Conservation (phyloP, 2,113 vertebrate genomes). For the Cebus imitator region DNA sequence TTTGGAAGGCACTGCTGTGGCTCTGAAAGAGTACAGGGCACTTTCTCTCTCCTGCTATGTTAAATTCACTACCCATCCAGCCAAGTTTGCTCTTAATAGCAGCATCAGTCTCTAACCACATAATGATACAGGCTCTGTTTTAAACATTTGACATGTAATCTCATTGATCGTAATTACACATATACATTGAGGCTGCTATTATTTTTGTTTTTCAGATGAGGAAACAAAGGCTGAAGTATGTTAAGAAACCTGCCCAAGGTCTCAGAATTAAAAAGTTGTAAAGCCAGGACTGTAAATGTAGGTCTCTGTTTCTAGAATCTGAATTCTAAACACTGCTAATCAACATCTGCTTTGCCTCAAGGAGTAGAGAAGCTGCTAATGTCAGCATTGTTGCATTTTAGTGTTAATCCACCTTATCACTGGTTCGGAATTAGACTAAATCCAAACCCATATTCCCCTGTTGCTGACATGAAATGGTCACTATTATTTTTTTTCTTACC, state of each 20-base stretch:
- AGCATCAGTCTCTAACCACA: background rate
- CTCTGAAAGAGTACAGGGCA: background rate
- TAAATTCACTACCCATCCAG: background rate
- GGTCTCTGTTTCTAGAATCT: background rate
- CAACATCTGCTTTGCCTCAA: background rate
- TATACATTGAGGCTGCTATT: background rate
- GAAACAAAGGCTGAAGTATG: background rate
- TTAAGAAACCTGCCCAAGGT: background rate
- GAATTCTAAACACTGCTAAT: background rate
- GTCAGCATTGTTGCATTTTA: background rate
- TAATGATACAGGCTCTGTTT: background rate
- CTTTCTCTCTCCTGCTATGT: background rate
- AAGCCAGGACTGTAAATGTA: background rate
- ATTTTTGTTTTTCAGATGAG: background rate
- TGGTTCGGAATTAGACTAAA: conserved; percentile 25
- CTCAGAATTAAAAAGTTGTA: background rate
- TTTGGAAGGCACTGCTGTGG: background rate
- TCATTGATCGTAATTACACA: background rate
- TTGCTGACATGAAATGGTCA: conserved; percentile 1
- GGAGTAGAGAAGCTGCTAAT: background rate
- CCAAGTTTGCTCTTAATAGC: background rate
- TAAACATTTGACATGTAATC: background rate
- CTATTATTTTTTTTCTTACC: background rate
- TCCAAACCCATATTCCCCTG: background rate
- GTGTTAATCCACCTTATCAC: conserved; percentile 13